Evolutionary conservation across 2,797 vertebrate species (phyloP), one percentile per base, ranked within the genome.

Genomic region (Luscinia megarhynchos): DNA sequence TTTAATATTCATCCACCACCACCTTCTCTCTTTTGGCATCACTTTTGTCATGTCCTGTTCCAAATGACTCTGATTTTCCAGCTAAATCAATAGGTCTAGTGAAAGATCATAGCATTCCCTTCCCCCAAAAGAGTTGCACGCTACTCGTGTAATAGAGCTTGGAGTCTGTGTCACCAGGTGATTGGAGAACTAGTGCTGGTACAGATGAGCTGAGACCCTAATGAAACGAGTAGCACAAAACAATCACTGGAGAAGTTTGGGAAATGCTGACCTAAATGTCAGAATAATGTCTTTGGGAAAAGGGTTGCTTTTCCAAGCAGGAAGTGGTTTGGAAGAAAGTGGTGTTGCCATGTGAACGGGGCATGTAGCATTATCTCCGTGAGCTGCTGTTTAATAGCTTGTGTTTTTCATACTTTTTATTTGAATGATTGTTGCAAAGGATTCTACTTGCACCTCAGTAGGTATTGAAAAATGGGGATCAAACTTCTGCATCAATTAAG

Each of bases 281-380:
- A 84, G 69, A 84, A 51, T 58, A 83, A 13, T 11, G 13, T 62
- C 50, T 85, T 57, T 80, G 67, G 54, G 72, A 74, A 76, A 70
- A 79, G 63, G 27, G 34, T 57, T 87, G 57, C 36, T 80, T 85
- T 87, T 93, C 72, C 73, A 77, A 62, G 68, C 34, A 79, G 55
- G 61, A 82, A 92, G 82, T 7, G 23, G 61, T 90, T 95, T 92
- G 84, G 81, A 93, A 72, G 58, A 59, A 93, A 75, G 58, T 30
- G 16, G 32, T 68, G 54, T 41, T 95, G 88, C 83, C 62, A 72
- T 81, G 79, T 93, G 87, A 93, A 83, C 26, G 2, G 57, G 54
- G 36, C 64, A 75, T 40, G 68, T 68, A 61, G 58, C 46, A 15
- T 62, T 72, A 80, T 40, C 58, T 78, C 54, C 14, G 1, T 7